Evolutionary conservation across 2,113 vertebrate genomes (phyloP), one percentile per base, ranked within the genome.

Genomic region (Podilymbus podiceps): DNA sequence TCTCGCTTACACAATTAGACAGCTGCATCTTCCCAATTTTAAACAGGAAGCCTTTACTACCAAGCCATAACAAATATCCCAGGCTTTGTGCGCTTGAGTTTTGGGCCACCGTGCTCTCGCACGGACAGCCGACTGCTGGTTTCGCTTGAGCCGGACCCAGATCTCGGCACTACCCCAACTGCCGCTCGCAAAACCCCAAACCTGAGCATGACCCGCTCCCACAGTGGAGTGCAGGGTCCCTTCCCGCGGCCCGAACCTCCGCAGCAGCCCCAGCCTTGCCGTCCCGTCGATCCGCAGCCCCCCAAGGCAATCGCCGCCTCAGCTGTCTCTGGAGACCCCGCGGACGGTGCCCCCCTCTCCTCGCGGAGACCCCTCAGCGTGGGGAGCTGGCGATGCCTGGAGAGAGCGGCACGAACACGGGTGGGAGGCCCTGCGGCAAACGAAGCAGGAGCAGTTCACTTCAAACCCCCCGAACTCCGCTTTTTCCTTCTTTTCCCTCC

Each of bases 161-260:
- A 60, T 7, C 17, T 40, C 27, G 6, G 62, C 18, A 2, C 27
- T 5, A 46, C 58, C 23, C 10, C 3, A 33, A 12, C 8, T 1
- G 6, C 9, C 9, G 3, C 22, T 21, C 11, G 49, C 21, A n/a
- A 52, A 63, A 31, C 17, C 44, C 82, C 50, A 42, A 20, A 35
- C 44, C 31, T 1, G 4, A 31, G 24, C 4, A 7, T 0, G 28
- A 42, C 42, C 25, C 6, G 0, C 19, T 30, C 21, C 33, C 38
- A 53, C 20, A 3, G 4, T 2, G 1, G 3, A 53, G 19, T 1
- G 8, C 40, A 15, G 49, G 19, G 4, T 25, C 63, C 55, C 31
- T 23, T 31, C 56, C 25, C 15, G 0, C 12, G 3, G 13, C 15
- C 33, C 4, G 0, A 3, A 4, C 5, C 50, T 4, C 46, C 10